A percentile compares a stretch with the other conserved stretches of the same genome.
These are phyloP conservation scores for Charanyca ferruginea DNA, from an alignment of 2,888 invertebrate species.

Conservation along the genomic window DNA sequence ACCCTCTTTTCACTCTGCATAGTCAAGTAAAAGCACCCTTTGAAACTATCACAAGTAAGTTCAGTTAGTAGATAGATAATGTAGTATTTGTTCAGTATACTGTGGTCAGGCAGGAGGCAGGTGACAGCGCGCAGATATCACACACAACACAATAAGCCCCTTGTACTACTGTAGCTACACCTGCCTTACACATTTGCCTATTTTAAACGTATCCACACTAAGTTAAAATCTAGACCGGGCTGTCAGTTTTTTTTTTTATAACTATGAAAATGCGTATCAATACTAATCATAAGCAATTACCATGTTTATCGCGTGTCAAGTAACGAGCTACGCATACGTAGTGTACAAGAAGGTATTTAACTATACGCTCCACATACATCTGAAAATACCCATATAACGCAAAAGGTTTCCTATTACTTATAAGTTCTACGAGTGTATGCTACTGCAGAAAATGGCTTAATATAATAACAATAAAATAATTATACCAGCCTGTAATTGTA, in stretches of 20 bases:
- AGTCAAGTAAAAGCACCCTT: slow-evolving; percentile 36
- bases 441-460: too few species aligned
- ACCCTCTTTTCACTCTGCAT: slow-evolving; percentile 15
- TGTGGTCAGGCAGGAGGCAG: slow-evolving; percentile 61
- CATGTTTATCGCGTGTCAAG: slow-evolving; percentile 42
- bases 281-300: slow-evolving; percentile 49
- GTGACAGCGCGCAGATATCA: slow-evolving; percentile 43
- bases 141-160: slow-evolving; percentile 33
- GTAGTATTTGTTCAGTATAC: slow-evolving; percentile 48
- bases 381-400: too few species aligned
- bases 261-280: slow-evolving; percentile 40
- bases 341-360: not conserved
- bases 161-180: slow-evolving; percentile 45
- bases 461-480: too few species aligned
- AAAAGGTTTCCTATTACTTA: too few species aligned
- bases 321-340: slow-evolving; percentile 34
- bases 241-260: not conserved
- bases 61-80: slow-evolving; percentile 29
- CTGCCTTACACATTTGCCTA: slow-evolving; percentile 22
- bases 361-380: not conserved
- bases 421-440: too few species aligned
- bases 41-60: slow-evolving; percentile 37
- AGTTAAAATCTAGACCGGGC: too few species aligned
- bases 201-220: too few species aligned
- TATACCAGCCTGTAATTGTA: too few species aligned